Evolutionary conservation across 1,140 invertebrate species (phyloP), one percentile per base, ranked within the genome.

Genomic region (Sminthurides bifidus): DNA sequence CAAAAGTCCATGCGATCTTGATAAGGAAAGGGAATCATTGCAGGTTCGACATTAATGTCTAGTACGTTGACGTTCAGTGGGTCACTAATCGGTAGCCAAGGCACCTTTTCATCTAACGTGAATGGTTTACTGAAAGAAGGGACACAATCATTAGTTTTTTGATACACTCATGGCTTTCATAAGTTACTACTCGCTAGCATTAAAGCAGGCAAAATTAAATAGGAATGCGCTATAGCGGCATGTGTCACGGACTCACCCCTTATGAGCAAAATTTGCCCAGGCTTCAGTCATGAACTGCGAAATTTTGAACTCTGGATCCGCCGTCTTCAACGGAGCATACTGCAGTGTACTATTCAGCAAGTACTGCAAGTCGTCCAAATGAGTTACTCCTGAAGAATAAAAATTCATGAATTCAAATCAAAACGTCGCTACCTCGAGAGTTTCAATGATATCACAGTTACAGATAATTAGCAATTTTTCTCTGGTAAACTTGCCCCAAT

Each of bases 281-380:
- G 38, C 41, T 21, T 55, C 23, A 3, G 33, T 48, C 27, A 55
- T 31, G 23, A 46, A 46, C 14, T 55, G n/a, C n/a, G 29, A 29
- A 3, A 55, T 31, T 35, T 23, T 40, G 27, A 55, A 55, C 19
- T 55, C 53, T 14, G 41, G 41, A 19, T 45, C 41, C 2, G 43
- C 21, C 3, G 24, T 43, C 29, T 48, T 46, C 2, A 55, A 29
- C 17, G 41, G 21, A 4, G 46, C 10, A 23, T 41, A 55, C 17
- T 12, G 27, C 2, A 46, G 12, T 8, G 53, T 46, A 19, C 26
- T 17, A 29, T 55, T 55, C 6, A 55, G 23, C 3, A 55, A 19
- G 26, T 55, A 55, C 2, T 17, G 43, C 15, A 55, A 15, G 21
- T 55, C 53, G n/a, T 55, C 53, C 14, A 30, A 23, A 23, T 55